Base-by-base conservation (phyloP, 2,888 invertebrate genomes). In the Ectobius pallidus region DNA sequence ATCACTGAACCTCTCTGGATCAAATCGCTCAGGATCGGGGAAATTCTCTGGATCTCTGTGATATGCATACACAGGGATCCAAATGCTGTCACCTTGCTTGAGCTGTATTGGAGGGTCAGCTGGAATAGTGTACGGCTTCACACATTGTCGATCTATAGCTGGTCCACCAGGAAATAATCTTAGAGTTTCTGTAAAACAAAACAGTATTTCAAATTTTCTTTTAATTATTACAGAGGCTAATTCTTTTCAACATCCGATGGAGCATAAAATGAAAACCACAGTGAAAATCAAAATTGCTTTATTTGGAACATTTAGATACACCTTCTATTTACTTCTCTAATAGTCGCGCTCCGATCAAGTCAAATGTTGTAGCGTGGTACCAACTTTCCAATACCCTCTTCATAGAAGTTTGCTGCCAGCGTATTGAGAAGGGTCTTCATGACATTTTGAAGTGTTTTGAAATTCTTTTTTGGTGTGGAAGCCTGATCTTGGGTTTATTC, bases 21-120 rank as follows among this genome's bases (percentile, higher is more conserved):
- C n/a, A n/a, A n/a, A n/a, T n/a, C n/a, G n/a, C n/a, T n/a, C 83
- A 82, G 78, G 84, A 71, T 2, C 76, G 78, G 67, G 62, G 30
- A 30, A 2, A n/a, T n/a, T n/a, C n/a, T 39, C 65, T 14, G 65
- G 65, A 42, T 65, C 65, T 16, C n/a, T 34, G 20, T 65, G 65
- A 9, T 39, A 6, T 16, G 22, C 65, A 6, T 39, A 20, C 14
- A 42, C 39, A 39, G 39, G 39, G 7, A 39, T 6, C 39, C 6
- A 14, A 39, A 39, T 14, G 6, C 7, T 14, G 14, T 39, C 39
- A 6, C 39, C 39, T 6, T 6, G 39, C 6, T 39, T 6, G 14
- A 39, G 6, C 14, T 39, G 39, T 9, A 39, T 14, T 39, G 39
- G 39, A 39, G 39, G 39, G 39, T 39, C 39, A 39, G 7, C 14